Evolutionary conservation across 2,888 invertebrate genomes (phyloP).

Genomic region (Eucera pruinosa): DNA sequence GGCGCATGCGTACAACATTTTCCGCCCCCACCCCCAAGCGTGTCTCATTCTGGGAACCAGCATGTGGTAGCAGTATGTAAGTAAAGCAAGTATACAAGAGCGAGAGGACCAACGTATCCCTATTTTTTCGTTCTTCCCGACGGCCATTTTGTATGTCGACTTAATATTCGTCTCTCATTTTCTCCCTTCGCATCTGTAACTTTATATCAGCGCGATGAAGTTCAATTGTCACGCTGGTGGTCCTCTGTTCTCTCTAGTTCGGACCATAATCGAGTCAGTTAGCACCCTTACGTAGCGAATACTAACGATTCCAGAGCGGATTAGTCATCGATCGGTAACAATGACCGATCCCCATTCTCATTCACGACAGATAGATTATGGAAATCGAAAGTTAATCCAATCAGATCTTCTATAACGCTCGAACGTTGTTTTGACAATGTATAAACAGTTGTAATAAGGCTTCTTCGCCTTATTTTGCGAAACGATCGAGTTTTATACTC

Average conservation of each 20-base stretch:
- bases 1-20: conserved; percentile 67
- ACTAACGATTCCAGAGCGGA: conserved; percentile 59
- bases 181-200: conserved; percentile 67
- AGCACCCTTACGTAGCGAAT: conserved; percentile 45
- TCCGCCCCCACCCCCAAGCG: conserved; percentile 68
- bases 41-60: conserved; percentile 56
- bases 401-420: conserved; percentile 48
- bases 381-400: conserved; percentile 75
- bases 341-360: conserved; percentile 57
- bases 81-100: conserved; percentile 14
- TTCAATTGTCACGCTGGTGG: conserved; percentile 69
- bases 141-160: conserved; percentile 79
- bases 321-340: conserved; percentile 76
- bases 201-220: conserved; percentile 69
- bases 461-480: conserved; percentile 22
- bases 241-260: conserved; percentile 61
- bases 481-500: too few relatives aligned
- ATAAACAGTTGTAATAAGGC: conserved; percentile 35
- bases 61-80: too few relatives aligned
- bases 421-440: conserved; percentile 61
- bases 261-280: conserved; percentile 67
- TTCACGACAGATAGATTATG: conserved; percentile 68
- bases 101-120: conserved; percentile 60
- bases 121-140: conserved; percentile 62
- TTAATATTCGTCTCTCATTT: conserved; percentile 76